Conservation (phyloP, 2,888 invertebrate genomes). For the Spodoptera littoralis region DNA sequence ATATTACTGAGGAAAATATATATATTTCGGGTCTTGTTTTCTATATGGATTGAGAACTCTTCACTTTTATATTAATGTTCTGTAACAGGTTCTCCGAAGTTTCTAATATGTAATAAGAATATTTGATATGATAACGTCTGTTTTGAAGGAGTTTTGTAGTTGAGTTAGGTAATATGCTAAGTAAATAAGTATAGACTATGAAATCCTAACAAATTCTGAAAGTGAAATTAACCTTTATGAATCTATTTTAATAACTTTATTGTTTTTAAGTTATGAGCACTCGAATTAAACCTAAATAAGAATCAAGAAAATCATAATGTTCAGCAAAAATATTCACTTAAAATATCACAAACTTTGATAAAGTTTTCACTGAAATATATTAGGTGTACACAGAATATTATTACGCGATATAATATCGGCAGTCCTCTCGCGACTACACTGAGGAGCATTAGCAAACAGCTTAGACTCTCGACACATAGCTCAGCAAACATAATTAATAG, state of each 20-base stretch:
- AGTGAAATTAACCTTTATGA: too few relatives aligned
- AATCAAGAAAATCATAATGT: too few relatives aligned
- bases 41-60: not conserved
- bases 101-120: too few relatives aligned
- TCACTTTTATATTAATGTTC: not conserved
- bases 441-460: slow-evolving; percentile 53
- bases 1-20: slow-evolving; percentile 63
- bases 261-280: too few relatives aligned
- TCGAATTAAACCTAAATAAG: too few relatives aligned
- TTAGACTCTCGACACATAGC: slow-evolving; percentile 50
- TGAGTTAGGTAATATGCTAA: too few relatives aligned
- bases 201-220: too few relatives aligned
- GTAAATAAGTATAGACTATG: too few relatives aligned
- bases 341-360: slow-evolving; percentile 36
- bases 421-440: slow-evolving; percentile 35
- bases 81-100: too few relatives aligned
- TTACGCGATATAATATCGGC: slow-evolving; percentile 39
- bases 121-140: too few relatives aligned
- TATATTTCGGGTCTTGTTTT: slow-evolving; percentile 39
- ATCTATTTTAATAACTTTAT: too few relatives aligned
- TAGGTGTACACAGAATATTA: slow-evolving; percentile 46
- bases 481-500: slow-evolving; percentile 56
- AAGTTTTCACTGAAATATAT: slow-evolving; percentile 35
- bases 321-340: not conserved
- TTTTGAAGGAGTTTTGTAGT: too few relatives aligned